phyloP scores from a whole-genome alignment of 2,888 invertebrate species.

The Elysia crispata region DNA sequence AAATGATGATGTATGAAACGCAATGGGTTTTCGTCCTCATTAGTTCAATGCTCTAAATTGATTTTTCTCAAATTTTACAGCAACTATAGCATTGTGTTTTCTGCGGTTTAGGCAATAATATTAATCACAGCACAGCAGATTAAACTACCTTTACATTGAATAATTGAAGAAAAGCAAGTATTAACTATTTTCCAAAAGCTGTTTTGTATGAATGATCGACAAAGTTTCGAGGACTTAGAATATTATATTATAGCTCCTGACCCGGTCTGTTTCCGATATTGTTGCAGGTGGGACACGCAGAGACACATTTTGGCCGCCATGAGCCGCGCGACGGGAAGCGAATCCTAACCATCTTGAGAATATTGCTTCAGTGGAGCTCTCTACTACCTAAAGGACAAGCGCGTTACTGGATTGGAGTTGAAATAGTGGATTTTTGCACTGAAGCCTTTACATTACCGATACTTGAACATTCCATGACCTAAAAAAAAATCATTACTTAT shows the following conservation, averaged over 20 bases:
- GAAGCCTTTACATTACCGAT: too few species aligned
- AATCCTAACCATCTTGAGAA: neutral
- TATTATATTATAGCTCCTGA: neutral
- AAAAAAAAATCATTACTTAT: too few species aligned
- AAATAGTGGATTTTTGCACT: too few species aligned
- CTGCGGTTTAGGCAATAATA: neutral
- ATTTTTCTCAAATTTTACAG: too few species aligned
- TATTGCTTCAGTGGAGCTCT: neutral
- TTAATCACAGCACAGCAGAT: neutral
- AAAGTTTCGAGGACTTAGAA: neutral
- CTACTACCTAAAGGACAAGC: too few species aligned
- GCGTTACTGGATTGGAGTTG: too few species aligned
- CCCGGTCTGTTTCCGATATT: neutral
- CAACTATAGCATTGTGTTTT: neutral
- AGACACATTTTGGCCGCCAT: conserved; percentile 62
- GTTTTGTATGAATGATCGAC: neutral
- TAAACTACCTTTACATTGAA: neutral
- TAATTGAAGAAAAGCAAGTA: neutral
- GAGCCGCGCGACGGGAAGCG: conserved; percentile 30
- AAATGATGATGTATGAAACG: too few species aligned
- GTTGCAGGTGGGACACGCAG: conserved; percentile 69
- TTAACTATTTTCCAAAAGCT: neutral
- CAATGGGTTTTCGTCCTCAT: too few species aligned
- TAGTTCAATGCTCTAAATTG: too few species aligned
- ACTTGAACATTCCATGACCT: too few species aligned